Percentiles rank a stretch among this genome's conserved stretches.
Conservation (phyloP, 53 echinoderm and acorn worm species). For the Mesocentrotus franciscanus region DNA sequence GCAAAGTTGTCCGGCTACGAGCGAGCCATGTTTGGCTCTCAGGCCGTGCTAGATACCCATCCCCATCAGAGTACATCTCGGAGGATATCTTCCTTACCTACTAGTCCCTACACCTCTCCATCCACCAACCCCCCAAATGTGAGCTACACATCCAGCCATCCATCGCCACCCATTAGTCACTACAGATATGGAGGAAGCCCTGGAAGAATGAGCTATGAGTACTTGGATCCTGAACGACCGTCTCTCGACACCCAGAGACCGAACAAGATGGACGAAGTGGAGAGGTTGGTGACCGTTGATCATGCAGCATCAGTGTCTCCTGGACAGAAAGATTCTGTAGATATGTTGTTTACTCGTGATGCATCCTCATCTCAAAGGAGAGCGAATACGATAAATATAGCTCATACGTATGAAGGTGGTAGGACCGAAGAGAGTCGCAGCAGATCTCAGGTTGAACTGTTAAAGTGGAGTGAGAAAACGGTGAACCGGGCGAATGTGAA, state of each 20-base stretch:
- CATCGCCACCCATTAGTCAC: background rate
- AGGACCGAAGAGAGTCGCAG: background rate
- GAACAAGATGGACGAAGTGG: background rate
- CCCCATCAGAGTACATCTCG: slow-evolving; percentile 64
- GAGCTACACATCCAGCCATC: background rate
- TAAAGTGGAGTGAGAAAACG: background rate
- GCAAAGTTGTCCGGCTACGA: slow-evolving; percentile 96
- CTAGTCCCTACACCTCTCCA: slow-evolving; percentile 53
- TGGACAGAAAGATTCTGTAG: background rate
- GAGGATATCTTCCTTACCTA: slow-evolving; percentile 60
- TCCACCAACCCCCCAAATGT: background rate
- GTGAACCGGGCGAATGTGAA: background rate
- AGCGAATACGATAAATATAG: background rate
- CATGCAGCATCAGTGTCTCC: background rate
- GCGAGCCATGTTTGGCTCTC: slow-evolving; percentile 81
- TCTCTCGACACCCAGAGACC: background rate
- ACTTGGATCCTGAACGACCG: slow-evolving; percentile 31
- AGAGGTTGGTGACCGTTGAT: background rate
- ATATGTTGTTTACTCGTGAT: background rate
- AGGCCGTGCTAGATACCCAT: background rate
- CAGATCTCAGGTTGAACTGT: slow-evolving; percentile 1
- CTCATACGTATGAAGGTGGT: no score
- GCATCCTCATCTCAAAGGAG: background rate
- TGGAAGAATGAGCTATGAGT: slow-evolving; percentile 53
- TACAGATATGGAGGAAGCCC: background rate